Conservation (phyloP, 2,797 vertebrate species). For the Triplophysa bombifrons region DNA sequence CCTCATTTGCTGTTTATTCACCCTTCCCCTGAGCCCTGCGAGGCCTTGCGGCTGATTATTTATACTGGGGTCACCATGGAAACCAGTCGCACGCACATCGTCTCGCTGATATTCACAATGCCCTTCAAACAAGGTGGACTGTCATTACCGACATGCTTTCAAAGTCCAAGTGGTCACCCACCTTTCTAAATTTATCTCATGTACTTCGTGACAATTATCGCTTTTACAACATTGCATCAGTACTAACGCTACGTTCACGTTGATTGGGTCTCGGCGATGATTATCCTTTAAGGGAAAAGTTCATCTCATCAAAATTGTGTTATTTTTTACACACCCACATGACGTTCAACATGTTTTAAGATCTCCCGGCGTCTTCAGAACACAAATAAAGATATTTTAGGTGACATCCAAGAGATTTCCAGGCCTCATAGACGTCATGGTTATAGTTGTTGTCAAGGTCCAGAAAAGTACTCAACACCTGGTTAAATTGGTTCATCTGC, state of each 20-base stretch:
- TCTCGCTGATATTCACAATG: constrained; percentile 2
- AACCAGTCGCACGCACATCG: constrained; percentile 34
- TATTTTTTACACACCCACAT: too few relatives aligned
- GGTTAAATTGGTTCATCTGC: too few relatives aligned
- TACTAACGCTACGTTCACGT: neutral
- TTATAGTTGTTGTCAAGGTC: too few relatives aligned
- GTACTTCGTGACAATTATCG: neutral
- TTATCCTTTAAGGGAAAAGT: neutral
- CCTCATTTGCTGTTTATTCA: constrained; percentile 56
- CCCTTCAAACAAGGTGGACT: constrained; percentile 27
- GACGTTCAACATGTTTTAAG: too few relatives aligned
- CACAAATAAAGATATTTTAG: too few relatives aligned
- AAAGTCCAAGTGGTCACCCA: constrained; percentile 20
- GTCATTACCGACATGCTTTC: constrained; percentile 20
- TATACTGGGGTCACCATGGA: constrained; percentile 52
- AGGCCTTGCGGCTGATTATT: constrained; percentile 54
- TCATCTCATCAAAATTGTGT: too few relatives aligned
- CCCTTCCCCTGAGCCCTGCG: constrained; percentile 54
- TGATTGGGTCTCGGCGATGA: neutral
- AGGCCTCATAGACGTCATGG: too few relatives aligned
- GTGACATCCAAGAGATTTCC: too few relatives aligned
- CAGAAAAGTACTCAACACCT: too few relatives aligned
- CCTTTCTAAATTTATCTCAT: constrained; percentile 8
- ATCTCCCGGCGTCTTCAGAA: too few relatives aligned
- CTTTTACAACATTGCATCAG: neutral